Conservation (phyloP, 2,113 vertebrate species). For the Burhinus oedicnemus region DNA sequence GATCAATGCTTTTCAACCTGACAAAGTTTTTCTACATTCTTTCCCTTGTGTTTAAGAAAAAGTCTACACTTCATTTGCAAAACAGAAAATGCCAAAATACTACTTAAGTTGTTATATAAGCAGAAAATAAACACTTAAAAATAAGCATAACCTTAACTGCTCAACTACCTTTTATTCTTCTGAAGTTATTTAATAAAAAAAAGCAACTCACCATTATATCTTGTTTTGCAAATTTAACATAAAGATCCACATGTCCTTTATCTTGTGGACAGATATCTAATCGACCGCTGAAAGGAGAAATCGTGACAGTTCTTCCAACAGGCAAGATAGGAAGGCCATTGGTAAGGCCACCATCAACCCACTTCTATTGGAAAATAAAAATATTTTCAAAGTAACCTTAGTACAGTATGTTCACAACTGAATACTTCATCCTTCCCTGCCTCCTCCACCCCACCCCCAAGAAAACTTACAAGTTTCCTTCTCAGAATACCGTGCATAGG, state of each 20-base stretch:
- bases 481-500: background rate
- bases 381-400: background rate
- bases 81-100: background rate
- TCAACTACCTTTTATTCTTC: background rate
- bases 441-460: background rate
- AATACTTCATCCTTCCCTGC: background rate
- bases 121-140: background rate
- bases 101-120: background rate
- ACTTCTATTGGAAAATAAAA: constrained; percentile 75
- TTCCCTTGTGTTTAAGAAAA: background rate
- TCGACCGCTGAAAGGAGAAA: constrained; percentile 87
- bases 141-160: background rate
- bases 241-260: constrained; percentile 62
- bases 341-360: constrained; percentile 89
- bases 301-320: constrained; percentile 83
- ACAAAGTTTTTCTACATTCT: background rate
- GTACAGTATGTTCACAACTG: background rate
- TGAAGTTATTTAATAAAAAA: background rate
- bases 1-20: background rate
- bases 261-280: constrained; percentile 86
- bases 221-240: constrained; percentile 83
- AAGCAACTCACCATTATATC: constrained; percentile 78
- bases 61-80: background rate
- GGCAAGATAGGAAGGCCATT: constrained; percentile 88
- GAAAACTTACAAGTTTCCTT: background rate